Percentiles rank a stretch among this genome's conserved stretches.
These are phyloP conservation scores for Apolygus lucorum DNA, from an alignment of 1,140 invertebrate species.

Conservation along the genomic window DNA sequence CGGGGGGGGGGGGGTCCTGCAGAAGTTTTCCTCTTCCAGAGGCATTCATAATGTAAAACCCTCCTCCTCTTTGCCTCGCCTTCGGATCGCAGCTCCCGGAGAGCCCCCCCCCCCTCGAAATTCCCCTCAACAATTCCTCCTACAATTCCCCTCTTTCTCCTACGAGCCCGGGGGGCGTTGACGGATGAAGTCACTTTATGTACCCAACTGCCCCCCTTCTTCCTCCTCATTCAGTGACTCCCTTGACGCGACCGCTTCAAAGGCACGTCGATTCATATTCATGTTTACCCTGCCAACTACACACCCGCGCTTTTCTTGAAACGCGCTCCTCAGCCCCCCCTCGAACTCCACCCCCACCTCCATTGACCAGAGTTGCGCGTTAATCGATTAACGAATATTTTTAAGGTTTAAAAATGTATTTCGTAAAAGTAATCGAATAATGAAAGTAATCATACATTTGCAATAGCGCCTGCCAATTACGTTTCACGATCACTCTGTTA, in stretches of 20 bases:
- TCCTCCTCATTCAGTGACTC: not conserved
- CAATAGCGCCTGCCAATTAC: too few species aligned
- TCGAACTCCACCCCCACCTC: not conserved
- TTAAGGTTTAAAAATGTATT: too few species aligned
- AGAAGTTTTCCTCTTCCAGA: not conserved
- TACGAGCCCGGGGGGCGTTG: not conserved
- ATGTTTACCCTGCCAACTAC: constrained; percentile 4
- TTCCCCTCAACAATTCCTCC: too few species aligned
- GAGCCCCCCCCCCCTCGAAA: too few species aligned
- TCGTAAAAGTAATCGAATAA: too few species aligned
- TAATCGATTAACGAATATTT: too few species aligned
- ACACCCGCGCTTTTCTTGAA: not conserved
- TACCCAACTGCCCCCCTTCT: not conserved
- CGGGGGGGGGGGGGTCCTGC: too few species aligned
- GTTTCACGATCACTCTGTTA: too few species aligned
- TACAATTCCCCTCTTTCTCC: too few species aligned
- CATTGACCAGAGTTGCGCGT: too few species aligned
- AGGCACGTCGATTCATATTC: constrained; percentile 7
- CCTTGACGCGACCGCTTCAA: not conserved
- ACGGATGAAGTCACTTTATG: constrained; percentile 11
- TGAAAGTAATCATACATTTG: too few species aligned
- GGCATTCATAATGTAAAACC: constrained; percentile 4
- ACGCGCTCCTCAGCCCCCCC: not conserved
- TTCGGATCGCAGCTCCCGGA: too few species aligned
- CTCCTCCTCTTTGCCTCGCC: not conserved